These are phyloP conservation scores for Euproctis similis DNA, from an alignment of 2,888 invertebrate genomes.

Conservation along the genomic window DNA sequence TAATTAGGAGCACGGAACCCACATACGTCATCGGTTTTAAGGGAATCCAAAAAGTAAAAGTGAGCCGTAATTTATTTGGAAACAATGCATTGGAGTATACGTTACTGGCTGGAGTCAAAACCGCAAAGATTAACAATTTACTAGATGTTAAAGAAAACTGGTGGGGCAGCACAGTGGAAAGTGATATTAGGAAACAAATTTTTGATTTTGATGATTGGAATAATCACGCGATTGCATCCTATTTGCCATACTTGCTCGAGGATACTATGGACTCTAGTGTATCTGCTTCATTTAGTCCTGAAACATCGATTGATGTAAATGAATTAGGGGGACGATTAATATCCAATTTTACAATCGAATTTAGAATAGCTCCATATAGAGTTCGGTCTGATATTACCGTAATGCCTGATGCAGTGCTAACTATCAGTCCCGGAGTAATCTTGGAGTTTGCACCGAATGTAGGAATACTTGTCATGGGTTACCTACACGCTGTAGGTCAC, in stretches of 20 bases:
- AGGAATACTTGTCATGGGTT: slow-evolving; percentile 95
- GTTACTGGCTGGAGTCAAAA: slow-evolving; percentile 91
- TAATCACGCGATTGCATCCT: slow-evolving; percentile 94
- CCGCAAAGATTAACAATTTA: slow-evolving; percentile 89
- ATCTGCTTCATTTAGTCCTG: slow-evolving; percentile 79
- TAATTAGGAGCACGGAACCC: slow-evolving; percentile 69
- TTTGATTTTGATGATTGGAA: slow-evolving; percentile 99
- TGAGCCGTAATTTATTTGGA: slow-evolving; percentile 91
- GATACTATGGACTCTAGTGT: slow-evolving; percentile 85
- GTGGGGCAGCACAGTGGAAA: slow-evolving; percentile 91
- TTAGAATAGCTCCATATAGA: slow-evolving; percentile 82
- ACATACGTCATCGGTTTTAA: slow-evolving; percentile 93
- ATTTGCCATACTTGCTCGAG: slow-evolving; percentile 89
- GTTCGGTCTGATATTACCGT: slow-evolving; percentile 94
- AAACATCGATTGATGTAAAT: slow-evolving; percentile 76
- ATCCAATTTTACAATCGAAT: slow-evolving; percentile 79
- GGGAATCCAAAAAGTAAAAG: slow-evolving; percentile 94
- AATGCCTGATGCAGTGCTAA: slow-evolving; percentile 93
- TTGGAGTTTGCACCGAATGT: slow-evolving; percentile 97
- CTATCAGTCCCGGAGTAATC: slow-evolving; percentile 90
- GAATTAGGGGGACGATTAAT: slow-evolving; percentile 86
- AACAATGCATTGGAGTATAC: slow-evolving; percentile 91
- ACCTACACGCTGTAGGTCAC: slow-evolving; percentile 87
- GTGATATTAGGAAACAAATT: slow-evolving; percentile 85
- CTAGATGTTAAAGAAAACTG: slow-evolving; percentile 95